Evolutionary conservation across 2,888 invertebrate genomes (phyloP), one percentile per base, ranked within the genome.

Genomic region (Neoascia interrupta): DNA sequence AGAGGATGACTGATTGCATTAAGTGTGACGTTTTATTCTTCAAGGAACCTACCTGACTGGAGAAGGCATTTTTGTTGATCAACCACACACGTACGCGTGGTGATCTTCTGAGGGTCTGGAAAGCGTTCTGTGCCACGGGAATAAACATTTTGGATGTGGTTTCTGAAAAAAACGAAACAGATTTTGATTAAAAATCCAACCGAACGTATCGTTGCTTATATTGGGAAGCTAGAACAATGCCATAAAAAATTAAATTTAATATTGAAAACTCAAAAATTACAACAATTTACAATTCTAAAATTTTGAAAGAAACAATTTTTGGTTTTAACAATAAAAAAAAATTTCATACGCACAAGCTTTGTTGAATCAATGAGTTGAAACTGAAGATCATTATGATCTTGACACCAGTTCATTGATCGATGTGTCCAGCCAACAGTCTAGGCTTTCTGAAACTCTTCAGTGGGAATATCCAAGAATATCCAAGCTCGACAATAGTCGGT

Each of bases 31-130:
- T n/a, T n/a, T n/a, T n/a, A 26, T 26, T 26, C 26, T 4, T 4
- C 5, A 26, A 5, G 26, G 26, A 8, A 31, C 80, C 74, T 80
- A 88, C 88, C 84, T 89, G 87, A 76, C 85, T 88, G 66, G 88
- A 88, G 81, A 87, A 89, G 51, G 85, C 86, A 86, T 88, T 88
- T 83, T 84, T 87, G 58, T 82, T 85, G 54, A 87, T 84, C n/a
- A 85, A 84, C 76, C 82, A 88, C 5, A 88, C 83, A 11, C 88
- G 84, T 19, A 86, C 83, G 36, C 87, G 85, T 5, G 87, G 87
- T 53, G 84, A 82, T 68, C 84, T 84, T 54, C 85, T 84, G 28
- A 89, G 81, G 26, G 86, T 83, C 81, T 84, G 87, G 51, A 88
- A 84, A 34, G 87, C 86, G 37, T 82, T 83, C 81, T 87, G 86